Evolutionary conservation across 2,797 vertebrate genomes (phyloP).

Genomic region (Orientallactaga sibirica): DNA sequence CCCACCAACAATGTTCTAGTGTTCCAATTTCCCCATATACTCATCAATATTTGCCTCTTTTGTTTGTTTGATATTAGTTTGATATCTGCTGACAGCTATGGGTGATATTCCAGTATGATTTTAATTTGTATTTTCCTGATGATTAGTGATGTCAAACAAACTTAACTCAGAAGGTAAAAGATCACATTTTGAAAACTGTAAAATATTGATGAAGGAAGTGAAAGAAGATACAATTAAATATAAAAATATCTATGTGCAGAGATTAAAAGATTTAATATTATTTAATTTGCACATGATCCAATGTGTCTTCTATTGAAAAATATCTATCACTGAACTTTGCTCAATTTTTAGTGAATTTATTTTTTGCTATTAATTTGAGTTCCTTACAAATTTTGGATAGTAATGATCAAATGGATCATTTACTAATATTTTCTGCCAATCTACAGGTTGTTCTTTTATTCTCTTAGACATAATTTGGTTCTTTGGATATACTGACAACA

Average conservation of each 20-base stretch:
- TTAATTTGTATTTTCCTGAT: conserved; percentile 1
- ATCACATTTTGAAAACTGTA: background rate
- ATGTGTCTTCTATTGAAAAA: background rate
- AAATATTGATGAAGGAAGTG: background rate
- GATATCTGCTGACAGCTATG: background rate
- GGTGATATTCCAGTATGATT: background rate
- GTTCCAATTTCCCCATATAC: background rate
- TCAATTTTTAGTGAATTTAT: background rate
- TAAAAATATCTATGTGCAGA: background rate
- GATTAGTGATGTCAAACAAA: background rate
- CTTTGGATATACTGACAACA: background rate
- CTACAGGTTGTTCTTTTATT: background rate
- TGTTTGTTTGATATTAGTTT: background rate
- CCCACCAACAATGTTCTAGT: background rate
- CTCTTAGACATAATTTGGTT: background rate
- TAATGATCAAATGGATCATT: background rate
- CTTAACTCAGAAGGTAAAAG: background rate
- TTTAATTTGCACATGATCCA: background rate
- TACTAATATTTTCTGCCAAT: background rate
- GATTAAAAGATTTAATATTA: background rate
- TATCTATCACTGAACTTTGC: background rate
- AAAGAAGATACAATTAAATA: background rate
- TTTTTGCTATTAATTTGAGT: background rate
- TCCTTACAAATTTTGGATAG: no score
- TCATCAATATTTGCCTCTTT: background rate